A percentile compares a stretch with the other conserved stretches of the same genome.
phyloP scores from a whole-genome alignment of 1,140 invertebrate species.

The Drosophila chauvacae region DNA sequence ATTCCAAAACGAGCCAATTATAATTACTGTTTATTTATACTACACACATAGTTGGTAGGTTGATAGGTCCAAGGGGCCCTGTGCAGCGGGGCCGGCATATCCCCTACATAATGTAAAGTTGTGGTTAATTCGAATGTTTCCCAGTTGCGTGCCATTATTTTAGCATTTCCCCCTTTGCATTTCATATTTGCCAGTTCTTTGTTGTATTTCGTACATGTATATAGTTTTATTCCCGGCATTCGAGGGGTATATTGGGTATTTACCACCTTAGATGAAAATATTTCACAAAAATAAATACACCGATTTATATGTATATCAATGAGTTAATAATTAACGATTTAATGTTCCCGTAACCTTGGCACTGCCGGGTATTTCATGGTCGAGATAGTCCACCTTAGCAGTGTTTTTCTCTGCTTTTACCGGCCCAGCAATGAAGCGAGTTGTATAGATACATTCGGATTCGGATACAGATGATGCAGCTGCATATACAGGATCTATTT shows the following conservation, averaged over 20 bases:
- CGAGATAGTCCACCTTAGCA: neutral
- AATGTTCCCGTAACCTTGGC: neutral
- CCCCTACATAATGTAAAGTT: constrained; percentile 32
- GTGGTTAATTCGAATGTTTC: constrained; percentile 44
- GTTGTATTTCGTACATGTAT: neutral
- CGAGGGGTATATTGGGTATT: neutral
- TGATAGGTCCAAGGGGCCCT: neutral
- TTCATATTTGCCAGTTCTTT: neutral
- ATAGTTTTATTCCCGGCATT: neutral
- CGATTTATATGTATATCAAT: neutral
- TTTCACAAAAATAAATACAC: neutral
- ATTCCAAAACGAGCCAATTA: constrained; percentile 61
- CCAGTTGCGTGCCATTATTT: constrained; percentile 50
- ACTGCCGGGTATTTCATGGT: constrained; percentile 6
- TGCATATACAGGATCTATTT: constrained; percentile 68
- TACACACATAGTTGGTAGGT: constrained; percentile 14
- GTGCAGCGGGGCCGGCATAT: neutral
- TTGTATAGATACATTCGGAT: constrained; percentile 55
- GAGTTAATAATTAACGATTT: neutral
- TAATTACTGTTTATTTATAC: constrained; percentile 73
- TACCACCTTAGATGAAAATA: neutral
- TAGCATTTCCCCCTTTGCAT: constrained; percentile 12
- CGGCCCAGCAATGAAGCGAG: constrained; percentile 23
- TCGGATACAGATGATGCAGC: constrained; percentile 41
- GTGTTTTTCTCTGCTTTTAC: neutral